phyloP scores from a whole-genome alignment of 1,140 invertebrate species.

The Listronotus oregonensis region DNA sequence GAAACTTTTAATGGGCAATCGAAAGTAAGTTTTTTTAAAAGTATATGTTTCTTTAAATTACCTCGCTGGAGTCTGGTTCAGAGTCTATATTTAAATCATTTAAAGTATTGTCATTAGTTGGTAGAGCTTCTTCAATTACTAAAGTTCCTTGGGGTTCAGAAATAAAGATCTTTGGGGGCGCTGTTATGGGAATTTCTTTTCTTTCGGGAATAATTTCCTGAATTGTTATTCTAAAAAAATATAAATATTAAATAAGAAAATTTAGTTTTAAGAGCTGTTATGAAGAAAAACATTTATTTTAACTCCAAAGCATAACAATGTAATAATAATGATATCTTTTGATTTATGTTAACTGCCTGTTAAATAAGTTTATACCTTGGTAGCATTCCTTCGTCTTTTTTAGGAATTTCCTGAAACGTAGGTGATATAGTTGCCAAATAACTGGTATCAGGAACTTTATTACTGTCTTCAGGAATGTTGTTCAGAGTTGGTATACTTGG shows the following conservation, averaged over 20 bases:
- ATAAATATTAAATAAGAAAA: constrained; percentile 1
- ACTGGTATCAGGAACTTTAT: constrained; percentile 35
- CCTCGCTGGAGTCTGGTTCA: constrained; percentile 51
- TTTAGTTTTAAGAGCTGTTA: neutral
- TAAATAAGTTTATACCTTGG: constrained; percentile 8
- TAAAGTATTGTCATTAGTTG: constrained; percentile 19
- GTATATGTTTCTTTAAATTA: neutral
- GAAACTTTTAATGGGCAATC: no score
- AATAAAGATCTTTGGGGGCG: constrained; percentile 44
- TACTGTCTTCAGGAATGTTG: constrained; percentile 24
- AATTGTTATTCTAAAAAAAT: constrained; percentile 49
- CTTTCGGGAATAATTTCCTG: constrained; percentile 54
- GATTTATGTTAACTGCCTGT: no score
- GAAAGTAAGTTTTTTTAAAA: no score
- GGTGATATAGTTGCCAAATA: constrained; percentile 19
- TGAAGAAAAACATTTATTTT: no score
- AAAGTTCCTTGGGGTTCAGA: constrained; percentile 39
- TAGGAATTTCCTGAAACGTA: constrained; percentile 20
- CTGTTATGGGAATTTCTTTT: constrained; percentile 50
- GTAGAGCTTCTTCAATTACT: constrained; percentile 50
- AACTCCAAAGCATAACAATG: no score
- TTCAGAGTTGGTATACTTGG: constrained; percentile 3
- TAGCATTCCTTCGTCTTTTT: constrained; percentile 15
- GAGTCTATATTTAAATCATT: constrained; percentile 54
- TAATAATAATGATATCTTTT: no score